Base-by-base conservation (phyloP, 2,888 invertebrate genomes). In the Eupithecia dodoneata region DNA sequence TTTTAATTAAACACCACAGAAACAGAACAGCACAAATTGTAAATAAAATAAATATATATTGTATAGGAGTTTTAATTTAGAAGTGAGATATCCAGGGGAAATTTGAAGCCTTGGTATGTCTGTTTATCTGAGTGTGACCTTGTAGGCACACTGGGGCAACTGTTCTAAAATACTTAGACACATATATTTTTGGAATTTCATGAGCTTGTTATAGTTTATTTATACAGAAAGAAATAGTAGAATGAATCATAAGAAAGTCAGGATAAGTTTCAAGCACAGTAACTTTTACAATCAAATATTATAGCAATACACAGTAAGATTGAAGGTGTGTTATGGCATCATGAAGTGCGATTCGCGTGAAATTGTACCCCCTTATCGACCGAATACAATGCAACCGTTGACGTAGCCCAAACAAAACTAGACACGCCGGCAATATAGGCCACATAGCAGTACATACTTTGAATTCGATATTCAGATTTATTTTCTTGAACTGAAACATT, bases 401-500 rank as follows among this genome's bases (percentile, higher is more conserved):
- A 86, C 86, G 84, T 85, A 86, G 88, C 77, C 85, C 87, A 87
- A 86, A 86, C 73, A 82, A 81, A 80, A 76, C 76, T 76, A 83
- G 82, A 82, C 80, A 83, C 81, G 85, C 91, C 91, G 90, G 89
- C 84, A 80, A 79, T 79, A 76, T 81, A 75, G 84, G 83, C 81
- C 86, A 87, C 76, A 76, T 87, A 88, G 87, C 86, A 82, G 87
- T 88, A 87, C 82, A 76, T 30, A 30, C 30, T 81, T 71, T 81
- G 47, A 15, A 66, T 15, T 30, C 18, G 18, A 18, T 30, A 0
- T 18, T 30, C 10, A 63, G 30, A 63, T 30, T 63, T 10, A 63
- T 18, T 63, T 30, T 15, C 42, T 12, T 42, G 15, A 42, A n/a
- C 42, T 47, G 49, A 52, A 45, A 75, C 73, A 79, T 30, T 44